Conservation (phyloP, 2,888 invertebrate species). For the Zeuzera pyrina region DNA sequence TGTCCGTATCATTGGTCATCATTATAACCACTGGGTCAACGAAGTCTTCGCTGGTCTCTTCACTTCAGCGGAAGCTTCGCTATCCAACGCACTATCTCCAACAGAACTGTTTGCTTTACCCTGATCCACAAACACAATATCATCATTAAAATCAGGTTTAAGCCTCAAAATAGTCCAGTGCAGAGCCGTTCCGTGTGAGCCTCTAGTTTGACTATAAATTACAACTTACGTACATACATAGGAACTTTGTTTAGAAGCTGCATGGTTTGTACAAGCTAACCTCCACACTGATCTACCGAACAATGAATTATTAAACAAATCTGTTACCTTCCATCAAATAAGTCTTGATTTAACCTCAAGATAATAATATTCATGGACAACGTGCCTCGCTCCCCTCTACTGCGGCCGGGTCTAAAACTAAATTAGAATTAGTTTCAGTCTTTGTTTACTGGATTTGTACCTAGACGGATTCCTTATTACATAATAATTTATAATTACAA, state of each 20-base stretch:
- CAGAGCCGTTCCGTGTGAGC: conserved; percentile 44
- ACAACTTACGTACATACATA: conserved; percentile 73
- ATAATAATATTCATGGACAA: conserved; percentile 35
- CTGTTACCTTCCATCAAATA: conserved; percentile 50
- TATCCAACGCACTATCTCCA: too few relatives aligned
- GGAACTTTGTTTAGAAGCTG: conserved; percentile 74
- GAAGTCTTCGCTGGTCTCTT: too few relatives aligned
- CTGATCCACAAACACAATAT: conserved; percentile 54
- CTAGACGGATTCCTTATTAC: conserved; percentile 4
- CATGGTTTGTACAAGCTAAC: conserved; percentile 73
- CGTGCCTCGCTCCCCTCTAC: conserved; percentile 25
- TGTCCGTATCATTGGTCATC: too few relatives aligned
- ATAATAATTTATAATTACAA: conserved; percentile 3
- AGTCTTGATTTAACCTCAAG: conserved; percentile 46
- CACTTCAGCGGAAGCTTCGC: too few relatives aligned
- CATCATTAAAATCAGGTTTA: conserved; percentile 38
- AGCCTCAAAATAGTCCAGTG: conserved; percentile 22
- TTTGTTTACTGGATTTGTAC: conserved; percentile 9
- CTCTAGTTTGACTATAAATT: conserved; percentile 62
- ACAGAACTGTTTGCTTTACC: conserved; percentile 50
- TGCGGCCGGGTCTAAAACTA: conserved; percentile 7
- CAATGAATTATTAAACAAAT: conserved; percentile 61
- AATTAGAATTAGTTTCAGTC: conserved; percentile 13
- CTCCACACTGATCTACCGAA: conserved; percentile 69
- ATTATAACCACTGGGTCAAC: too few relatives aligned